Evolutionary conservation across 2,888 invertebrate genomes (phyloP).

Genomic region (Apamea epomidion): DNA sequence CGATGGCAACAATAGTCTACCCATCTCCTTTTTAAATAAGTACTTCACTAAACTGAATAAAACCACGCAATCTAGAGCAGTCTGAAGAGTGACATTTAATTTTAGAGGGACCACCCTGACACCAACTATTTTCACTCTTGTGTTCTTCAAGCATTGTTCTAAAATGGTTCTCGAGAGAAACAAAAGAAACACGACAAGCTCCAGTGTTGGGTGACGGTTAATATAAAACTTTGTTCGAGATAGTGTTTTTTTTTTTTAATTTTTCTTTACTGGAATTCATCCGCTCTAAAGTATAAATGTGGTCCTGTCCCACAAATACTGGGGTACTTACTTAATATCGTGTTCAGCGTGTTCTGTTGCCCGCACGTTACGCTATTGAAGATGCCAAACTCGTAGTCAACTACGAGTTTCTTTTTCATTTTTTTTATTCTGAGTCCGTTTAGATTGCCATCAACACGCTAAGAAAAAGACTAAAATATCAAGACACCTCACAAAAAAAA

Average conservation of each 20-base stretch:
- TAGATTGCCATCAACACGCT: not conserved
- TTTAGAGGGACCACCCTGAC: not conserved
- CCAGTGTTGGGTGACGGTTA: not conserved
- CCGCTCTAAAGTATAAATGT: not conserved
- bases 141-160: constrained; percentile 48
- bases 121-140: constrained; percentile 24
- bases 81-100: constrained; percentile 5
- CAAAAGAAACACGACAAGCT: constrained; percentile 24
- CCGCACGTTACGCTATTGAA: not conserved
- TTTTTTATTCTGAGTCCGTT: not conserved
- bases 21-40: not conserved
- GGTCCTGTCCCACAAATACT: not conserved
- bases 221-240: not conserved
- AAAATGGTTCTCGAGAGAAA: constrained; percentile 28
- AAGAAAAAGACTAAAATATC: not conserved
- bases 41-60: not conserved
- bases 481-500: not conserved
- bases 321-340: not conserved
- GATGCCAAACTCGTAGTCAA: not conserved
- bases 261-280: not conserved
- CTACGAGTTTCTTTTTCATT: too few relatives aligned
- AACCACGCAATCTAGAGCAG: not conserved
- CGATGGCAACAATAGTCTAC: not conserved
- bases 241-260: not conserved
- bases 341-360: not conserved